These are phyloP conservation scores for Monochamus saltuarius DNA, from an alignment of 1,140 invertebrate genomes.

Conservation along the genomic window DNA sequence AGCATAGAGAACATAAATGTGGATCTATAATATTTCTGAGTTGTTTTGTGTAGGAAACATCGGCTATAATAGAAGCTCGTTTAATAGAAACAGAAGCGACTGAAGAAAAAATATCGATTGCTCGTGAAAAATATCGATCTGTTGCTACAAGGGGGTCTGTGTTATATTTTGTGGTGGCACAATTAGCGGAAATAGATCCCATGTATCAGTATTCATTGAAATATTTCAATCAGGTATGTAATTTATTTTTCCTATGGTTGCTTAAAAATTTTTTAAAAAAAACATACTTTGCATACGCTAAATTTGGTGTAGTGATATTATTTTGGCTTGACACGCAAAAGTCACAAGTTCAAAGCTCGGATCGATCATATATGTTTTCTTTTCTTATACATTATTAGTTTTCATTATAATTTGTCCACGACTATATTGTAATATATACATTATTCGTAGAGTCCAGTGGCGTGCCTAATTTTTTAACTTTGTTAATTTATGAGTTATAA, in stretches of 20 bases:
- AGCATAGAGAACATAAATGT: background rate
- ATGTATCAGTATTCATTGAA: constrained; percentile 96
- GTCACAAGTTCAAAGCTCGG: no score
- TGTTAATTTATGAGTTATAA: no score
- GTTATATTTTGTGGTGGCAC: constrained; percentile 87
- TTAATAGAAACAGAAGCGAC: constrained; percentile 79
- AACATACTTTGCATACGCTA: no score
- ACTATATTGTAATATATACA: no score
- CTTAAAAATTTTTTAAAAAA: constrained; percentile 2
- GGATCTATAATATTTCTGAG: background rate
- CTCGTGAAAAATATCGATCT: constrained; percentile 79
- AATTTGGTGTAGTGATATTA: no score
- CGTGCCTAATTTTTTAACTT: no score
- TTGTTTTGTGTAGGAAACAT: constrained; percentile 65
- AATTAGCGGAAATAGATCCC: constrained; percentile 85
- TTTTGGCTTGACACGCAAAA: no score
- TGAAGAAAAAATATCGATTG: constrained; percentile 75
- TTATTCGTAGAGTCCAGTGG: no score
- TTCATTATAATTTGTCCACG: no score
- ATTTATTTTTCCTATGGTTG: no score
- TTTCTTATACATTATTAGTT: no score
- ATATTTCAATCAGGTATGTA: constrained; percentile 74
- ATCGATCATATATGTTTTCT: no score
- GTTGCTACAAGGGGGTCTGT: constrained; percentile 85
- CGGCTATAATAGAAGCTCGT: constrained; percentile 76